phyloP scores from a whole-genome alignment of 2,888 invertebrate species.

The Rotaria socialis region DNA sequence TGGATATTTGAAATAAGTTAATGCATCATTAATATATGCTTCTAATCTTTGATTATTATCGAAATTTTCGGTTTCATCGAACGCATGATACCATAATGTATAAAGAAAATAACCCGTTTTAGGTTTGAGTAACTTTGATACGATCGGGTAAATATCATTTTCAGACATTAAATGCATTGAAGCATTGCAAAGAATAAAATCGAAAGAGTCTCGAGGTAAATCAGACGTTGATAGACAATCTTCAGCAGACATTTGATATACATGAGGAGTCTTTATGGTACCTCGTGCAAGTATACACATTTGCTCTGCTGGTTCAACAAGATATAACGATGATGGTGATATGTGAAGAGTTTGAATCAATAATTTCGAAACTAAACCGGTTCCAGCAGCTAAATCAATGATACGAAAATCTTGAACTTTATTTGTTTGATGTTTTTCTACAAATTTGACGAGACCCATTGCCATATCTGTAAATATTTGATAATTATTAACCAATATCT shows the following conservation, averaged over 20 bases:
- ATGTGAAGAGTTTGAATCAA: neutral
- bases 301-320: constrained; percentile 13
- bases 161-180: constrained; percentile 32
- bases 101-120: neutral
- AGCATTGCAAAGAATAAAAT: constrained; percentile 23
- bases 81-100: constrained; percentile 23
- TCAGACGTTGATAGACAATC: neutral
- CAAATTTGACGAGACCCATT: neutral
- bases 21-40: neutral
- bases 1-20: neutral
- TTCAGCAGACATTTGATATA: constrained; percentile 19
- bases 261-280: neutral
- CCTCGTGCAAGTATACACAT: neutral
- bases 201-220: neutral
- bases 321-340: neutral
- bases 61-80: neutral
- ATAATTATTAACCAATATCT: neutral
- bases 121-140: constrained; percentile 13
- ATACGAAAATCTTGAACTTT: neutral
- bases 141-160: neutral
- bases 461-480: neutral
- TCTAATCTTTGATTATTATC: neutral
- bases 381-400: constrained; percentile 21
- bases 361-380: constrained; percentile 3
- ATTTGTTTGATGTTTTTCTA: neutral